phyloP scores from a whole-genome alignment of 2,113 vertebrate species.

The Sceloporus tristichus region DNA sequence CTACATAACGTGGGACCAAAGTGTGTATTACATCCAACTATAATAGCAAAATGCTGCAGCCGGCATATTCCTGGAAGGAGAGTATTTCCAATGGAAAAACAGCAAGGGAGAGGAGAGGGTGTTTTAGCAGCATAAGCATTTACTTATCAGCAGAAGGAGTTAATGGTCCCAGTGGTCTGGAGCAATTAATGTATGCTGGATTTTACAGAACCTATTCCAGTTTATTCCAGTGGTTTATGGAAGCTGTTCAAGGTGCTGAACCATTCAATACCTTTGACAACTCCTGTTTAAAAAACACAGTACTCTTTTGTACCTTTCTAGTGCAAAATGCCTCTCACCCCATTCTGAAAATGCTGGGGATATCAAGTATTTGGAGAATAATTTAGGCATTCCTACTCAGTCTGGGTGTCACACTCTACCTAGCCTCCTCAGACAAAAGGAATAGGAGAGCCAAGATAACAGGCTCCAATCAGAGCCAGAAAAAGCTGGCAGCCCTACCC shows the following conservation, averaged over 20 bases:
- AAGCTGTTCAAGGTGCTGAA: too few relatives aligned
- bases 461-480: too few relatives aligned
- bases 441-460: neutral
- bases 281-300: too few relatives aligned
- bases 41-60: neutral
- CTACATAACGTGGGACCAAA: neutral
- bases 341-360: too few relatives aligned
- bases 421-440: neutral
- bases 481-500: too few relatives aligned
- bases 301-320: neutral
- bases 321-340: neutral
- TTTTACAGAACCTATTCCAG: too few relatives aligned
- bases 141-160: neutral
- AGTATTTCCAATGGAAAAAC: neutral
- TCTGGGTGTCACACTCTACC: neutral
- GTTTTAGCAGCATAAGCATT: too few relatives aligned
- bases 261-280: too few relatives aligned
- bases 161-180: too few relatives aligned
- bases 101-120: too few relatives aligned
- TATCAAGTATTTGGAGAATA: neutral
- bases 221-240: too few relatives aligned
- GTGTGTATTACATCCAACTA: neutral
- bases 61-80: neutral
- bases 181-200: too few relatives aligned
- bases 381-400: neutral